Conservation (phyloP, 2,113 vertebrate genomes). For the Empidonax alnorum region DNA sequence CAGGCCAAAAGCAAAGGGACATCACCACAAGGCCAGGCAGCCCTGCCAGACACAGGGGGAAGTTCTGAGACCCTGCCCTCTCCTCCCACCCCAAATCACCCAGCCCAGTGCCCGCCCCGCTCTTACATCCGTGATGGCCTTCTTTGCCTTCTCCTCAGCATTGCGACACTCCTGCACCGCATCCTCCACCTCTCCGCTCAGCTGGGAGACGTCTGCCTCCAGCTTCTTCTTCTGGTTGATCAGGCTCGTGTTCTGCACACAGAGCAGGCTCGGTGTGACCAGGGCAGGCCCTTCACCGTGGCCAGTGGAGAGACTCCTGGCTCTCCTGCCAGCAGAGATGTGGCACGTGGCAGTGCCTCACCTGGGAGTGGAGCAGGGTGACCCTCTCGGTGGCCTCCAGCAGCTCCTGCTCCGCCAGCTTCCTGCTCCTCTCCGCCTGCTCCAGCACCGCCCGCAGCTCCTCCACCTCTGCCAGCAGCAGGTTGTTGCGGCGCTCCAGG, state of each 20-base stretch:
- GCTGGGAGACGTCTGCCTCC: constrained; percentile 82
- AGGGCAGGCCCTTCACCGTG: fast-evolving
- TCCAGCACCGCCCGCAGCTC: constrained; percentile 85
- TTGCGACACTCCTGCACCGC: constrained; percentile 88
- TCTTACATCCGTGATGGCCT: constrained; percentile 92
- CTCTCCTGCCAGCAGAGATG: not conserved
- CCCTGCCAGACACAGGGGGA: not conserved
- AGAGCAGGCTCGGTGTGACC: not conserved
- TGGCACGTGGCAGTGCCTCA: fast-evolving
- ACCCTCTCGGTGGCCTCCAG: constrained; percentile 87
- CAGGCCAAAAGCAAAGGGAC: not conserved
- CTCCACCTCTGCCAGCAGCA: constrained; percentile 85
- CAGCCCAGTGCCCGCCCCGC: not conserved
- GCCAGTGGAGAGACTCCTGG: not conserved
- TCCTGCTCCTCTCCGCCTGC: constrained; percentile 86
- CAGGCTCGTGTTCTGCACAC: constrained; percentile 85
- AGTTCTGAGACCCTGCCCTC: not conserved
- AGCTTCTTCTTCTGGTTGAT: constrained; percentile 95
- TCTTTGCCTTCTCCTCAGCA: constrained; percentile 93
- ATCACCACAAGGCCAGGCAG: not conserved
- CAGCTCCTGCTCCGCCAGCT: constrained; percentile 91
- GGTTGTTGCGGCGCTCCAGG: constrained; percentile 84
- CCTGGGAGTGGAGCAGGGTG: constrained; percentile 91
- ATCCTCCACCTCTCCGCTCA: constrained; percentile 88
- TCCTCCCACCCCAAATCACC: fast-evolving